Base-by-base conservation (phyloP, 2,113 vertebrate genomes). In the Bombycilla garrulus region DNA sequence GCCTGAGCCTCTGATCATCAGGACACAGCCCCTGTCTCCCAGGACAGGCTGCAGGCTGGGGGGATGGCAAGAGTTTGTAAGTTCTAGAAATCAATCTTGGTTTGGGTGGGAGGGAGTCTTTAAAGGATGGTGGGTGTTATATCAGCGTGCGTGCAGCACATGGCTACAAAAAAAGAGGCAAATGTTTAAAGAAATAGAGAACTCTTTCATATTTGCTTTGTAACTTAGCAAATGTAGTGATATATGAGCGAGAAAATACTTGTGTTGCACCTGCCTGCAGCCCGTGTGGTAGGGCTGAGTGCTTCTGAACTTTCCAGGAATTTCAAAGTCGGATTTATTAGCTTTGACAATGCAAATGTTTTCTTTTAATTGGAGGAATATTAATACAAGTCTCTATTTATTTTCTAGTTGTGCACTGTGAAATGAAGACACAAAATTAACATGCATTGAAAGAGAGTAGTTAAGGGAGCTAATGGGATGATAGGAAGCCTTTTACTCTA, bases 401-500 rank as follows among this genome's bases (percentile, higher is more conserved):
- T 74, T 78, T 90, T 56, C n/a, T 57, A 60, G 61, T 15, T 36
- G 29, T 12, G 10, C 31, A 24, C 47, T 57, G 60, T 3, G 28
- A 95, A 56, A 73, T 0, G 35, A 92, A 56, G 61, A 58, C 36
- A 81, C 31, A 53, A 70, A 86, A 90, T 85, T 83, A 73, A 83
- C 67, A 86, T n/a, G 45, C 65, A 19, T 38, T 60, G 53, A 78
- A 85, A 67, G n/a, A 54, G 71, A 78, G 44, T 21, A 81, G 76
- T 62, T 71, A 26, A 53, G 28, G 67, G 56, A 90, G 86, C 86
- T 64, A 95, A 90, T 86, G 42, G 36, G 42, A 36, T 5, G 95
- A 92, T 71, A 88, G 77, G 72, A 48, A 90, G 53, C 76, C 36
- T 96, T 93, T 95, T 86, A 81, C 85, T 81, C 51, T 12, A 33